Evolutionary conservation across 2,888 invertebrate species (phyloP).

Genomic region (Drosophila atroscutellata): DNA sequence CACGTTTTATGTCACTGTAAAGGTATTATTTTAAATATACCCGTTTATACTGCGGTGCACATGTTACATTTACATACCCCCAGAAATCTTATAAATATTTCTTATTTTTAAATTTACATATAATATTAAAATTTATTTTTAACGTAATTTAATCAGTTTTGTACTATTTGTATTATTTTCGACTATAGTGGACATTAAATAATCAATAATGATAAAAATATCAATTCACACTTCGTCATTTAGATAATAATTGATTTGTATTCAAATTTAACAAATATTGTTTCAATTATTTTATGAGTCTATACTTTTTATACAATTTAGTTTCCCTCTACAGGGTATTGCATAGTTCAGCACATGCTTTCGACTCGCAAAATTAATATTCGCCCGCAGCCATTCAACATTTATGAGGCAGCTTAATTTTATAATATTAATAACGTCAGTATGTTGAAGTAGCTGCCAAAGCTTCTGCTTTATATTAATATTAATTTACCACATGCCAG

Average conservation of each 20-base stretch:
- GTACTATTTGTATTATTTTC: not conserved
- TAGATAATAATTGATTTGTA: not conserved
- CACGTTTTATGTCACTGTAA: not conserved
- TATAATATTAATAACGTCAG: constrained; percentile 46
- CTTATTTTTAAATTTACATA: not conserved
- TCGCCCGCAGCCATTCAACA: constrained; percentile 39
- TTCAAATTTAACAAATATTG: not conserved
- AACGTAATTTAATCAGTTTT: not conserved
- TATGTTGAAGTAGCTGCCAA: constrained; percentile 31
- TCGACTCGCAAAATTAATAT: constrained; percentile 33
- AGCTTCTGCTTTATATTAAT: constrained; percentile 36
- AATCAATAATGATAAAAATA: not conserved
- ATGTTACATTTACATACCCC: not conserved
- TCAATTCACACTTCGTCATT: not conserved
- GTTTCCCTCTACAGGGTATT: constrained; percentile 27
- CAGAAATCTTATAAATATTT: not conserved
- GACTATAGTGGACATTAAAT: not conserved
- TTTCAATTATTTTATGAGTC: not conserved
- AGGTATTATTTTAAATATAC: not conserved
- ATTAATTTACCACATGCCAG: constrained; percentile 38
- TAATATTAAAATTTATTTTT: not conserved
- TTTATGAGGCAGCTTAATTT: constrained; percentile 53
- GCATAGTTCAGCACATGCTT: not conserved
- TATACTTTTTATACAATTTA: not conserved
- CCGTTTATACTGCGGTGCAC: not conserved